A percentile compares a stretch with the other conserved stretches of the same genome.
Evolutionary conservation across 2,888 invertebrate genomes (phyloP).

Genomic region (Drosophila borborema): DNA sequence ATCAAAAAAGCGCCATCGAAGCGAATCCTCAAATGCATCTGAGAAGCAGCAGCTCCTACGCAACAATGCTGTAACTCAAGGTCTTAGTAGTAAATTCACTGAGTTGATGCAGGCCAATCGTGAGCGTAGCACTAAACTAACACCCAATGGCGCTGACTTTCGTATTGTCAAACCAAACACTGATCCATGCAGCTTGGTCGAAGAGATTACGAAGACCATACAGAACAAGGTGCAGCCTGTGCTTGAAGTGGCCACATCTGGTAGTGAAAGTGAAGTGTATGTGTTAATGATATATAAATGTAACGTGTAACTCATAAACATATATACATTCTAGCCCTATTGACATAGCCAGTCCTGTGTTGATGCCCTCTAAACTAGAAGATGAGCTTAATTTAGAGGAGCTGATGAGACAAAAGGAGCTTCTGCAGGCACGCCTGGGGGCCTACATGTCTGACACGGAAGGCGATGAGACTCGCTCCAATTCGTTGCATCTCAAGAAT

Average conservation of each 20-base stretch:
- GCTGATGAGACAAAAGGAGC: conserved; percentile 94
- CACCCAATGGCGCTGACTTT: conserved; percentile 78
- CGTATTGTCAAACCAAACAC: conserved; percentile 80
- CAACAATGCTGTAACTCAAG: conserved; percentile 40
- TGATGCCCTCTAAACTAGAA: conserved; percentile 89
- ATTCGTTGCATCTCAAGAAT: conserved; percentile 55
- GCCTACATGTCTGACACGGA: conserved; percentile 91
- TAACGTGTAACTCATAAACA: background rate
- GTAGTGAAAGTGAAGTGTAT: conserved; percentile 88
- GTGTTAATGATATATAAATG: conserved; percentile 38
- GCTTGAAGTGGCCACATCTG: conserved; percentile 89
- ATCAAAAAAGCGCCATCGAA: conserved; percentile 86
- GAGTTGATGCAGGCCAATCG: conserved; percentile 83
- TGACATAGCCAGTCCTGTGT: conserved; percentile 89
- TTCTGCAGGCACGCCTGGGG: conserved; percentile 91
- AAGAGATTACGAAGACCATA: conserved; percentile 86
- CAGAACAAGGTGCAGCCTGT: conserved; percentile 84
- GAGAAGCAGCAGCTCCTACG: conserved; percentile 54
- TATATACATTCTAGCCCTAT: conserved; percentile 80
- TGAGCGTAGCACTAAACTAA: conserved; percentile 68
- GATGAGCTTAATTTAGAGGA: conserved; percentile 95
- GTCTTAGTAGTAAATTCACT: conserved; percentile 83
- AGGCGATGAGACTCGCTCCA: conserved; percentile 86
- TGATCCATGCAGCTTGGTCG: conserved; percentile 86
- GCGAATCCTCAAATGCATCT: conserved; percentile 79